Conservation (phyloP, 1,140 invertebrate genomes). For the Diuraphis noxia region DNA sequence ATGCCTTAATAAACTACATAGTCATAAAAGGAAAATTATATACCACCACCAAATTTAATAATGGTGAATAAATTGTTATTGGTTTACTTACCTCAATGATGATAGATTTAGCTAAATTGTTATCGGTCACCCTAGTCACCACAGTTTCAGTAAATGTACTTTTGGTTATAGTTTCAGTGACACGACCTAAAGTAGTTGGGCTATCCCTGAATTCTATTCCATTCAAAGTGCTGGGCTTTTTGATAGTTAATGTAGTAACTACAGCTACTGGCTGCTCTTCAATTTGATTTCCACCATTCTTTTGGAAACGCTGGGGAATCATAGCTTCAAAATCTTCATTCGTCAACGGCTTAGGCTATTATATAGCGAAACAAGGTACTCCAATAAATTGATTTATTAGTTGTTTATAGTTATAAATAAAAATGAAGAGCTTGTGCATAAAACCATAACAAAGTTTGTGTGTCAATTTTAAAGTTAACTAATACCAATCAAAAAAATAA, state of each 20-base stretch:
- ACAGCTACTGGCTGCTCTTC: conserved; percentile 56
- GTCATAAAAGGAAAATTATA: neutral
- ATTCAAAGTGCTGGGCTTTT: conserved; percentile 66
- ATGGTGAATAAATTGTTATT: neutral
- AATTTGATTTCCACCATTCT: conserved; percentile 34
- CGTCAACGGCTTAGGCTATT: conserved; percentile 79
- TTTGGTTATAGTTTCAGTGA: conserved; percentile 91
- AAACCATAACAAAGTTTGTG: conserved; percentile 47
- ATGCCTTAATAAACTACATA: conserved; percentile 13
- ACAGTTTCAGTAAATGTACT: conserved; percentile 92
- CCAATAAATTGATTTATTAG: conserved; percentile 34
- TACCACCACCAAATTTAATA: neutral
- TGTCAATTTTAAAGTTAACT: conserved; percentile 36
- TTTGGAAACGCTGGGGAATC: conserved; percentile 85
- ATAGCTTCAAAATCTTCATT: conserved; percentile 91
- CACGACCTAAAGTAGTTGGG: conserved; percentile 78
- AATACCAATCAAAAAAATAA: neutral
- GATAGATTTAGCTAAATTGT: conserved; percentile 78
- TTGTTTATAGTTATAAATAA: conserved; percentile 2
- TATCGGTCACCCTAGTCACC: conserved; percentile 89
- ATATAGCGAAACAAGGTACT: conserved; percentile 57
- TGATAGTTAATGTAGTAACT: conserved; percentile 73
- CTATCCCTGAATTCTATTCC: conserved; percentile 76
- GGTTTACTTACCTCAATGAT: conserved; percentile 78
- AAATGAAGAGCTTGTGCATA: conserved; percentile 19